Base-by-base conservation (phyloP, 2,888 invertebrate species). In the Helobdella robusta region DNA sequence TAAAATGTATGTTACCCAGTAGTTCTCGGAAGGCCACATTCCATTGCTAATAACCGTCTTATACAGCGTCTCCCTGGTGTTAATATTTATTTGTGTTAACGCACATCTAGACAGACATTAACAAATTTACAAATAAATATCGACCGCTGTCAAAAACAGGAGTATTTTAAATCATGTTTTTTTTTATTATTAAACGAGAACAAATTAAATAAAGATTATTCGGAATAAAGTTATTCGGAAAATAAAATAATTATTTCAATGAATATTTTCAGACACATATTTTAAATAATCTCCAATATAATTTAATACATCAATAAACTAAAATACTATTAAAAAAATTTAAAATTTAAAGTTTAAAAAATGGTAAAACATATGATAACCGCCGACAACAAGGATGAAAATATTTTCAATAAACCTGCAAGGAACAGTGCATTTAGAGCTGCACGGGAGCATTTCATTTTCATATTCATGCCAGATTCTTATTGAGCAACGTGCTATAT, bases 1-100 rank as follows among this genome's bases (percentile, higher is more conserved):
- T 61, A 25, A 6, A 23, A 11, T 23, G n/a, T 20, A 30, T 5
- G 30, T 40, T 52, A 64, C 64, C 15, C 32, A 36, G 52, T 65
- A 56, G 6, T 60, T 65, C n/a, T 8, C 32, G 15, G 65, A 48
- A 28, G 65, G 65, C 65, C 65, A 65, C 30, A 15, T 50, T 25
- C 50, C 62, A 18, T 32, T 36, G n/a, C 62, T 62, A 6, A 62
- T 44, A 6, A 50, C 15, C 11, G 62, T 48, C 44, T 62, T 62
- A 18, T 62, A 62, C 1, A 44, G 30, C n/a, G 48, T 62, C 34
- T 62, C 28, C 18, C 62, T 62, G 62, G n/a, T 6, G 20, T 40
- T 40, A 18, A 15, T 40, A 40, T 15, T 40, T 15, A 40, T n/a
- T n/a, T n/a, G n/a, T n/a, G n/a, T n/a, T n/a, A n/a, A n/a, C n/a